Evolutionary conservation across 2,797 vertebrate species (phyloP), one percentile per base, ranked within the genome.

Genomic region (Syngnathus rostellatus): DNA sequence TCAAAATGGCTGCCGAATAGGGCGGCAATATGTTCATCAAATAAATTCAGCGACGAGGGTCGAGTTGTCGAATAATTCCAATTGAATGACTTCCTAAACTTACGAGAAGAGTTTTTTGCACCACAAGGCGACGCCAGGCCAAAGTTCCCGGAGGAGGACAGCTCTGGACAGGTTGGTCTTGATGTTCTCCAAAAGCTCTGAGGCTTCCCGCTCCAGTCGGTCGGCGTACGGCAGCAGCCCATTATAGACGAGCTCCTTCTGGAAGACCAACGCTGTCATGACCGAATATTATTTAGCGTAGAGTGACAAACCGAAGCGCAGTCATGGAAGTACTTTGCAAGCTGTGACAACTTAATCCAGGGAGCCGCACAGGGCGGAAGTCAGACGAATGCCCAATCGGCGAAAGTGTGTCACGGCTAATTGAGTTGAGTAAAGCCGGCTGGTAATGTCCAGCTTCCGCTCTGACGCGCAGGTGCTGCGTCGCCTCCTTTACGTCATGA

Each of bases 61-160:
- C 31, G 31, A 31, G 31, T 4, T 31, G 31, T 31, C 31, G 31
- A 31, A 31, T 31, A 31, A 3, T 31, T 31, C 31, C 3, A 31
- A 31, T 31, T 31, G 3, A 31, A 10, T 41, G 41, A 43, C 41
- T 43, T 12, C 1, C 6, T 54, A 1, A 62, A 94, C 94, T 98
- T 89, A 97, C 94, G 93, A 94, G 82, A 93, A 94, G 67, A 98
- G 95, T 81, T 95, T 96, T 82, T 92, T 89, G 72, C 90, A 92
- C 95, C 96, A 96, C 89, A 97, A 95, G 55, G 94, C 88, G 68
- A 93, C 92, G 39, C 95, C 96, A 48, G 96, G 96, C 95, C 95
- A 98, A 68, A 98, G 90, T 87, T 98, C 96, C 54, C 92, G 86
- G 16, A 98, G 90, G 76, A 93, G 92, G 64, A 98, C 93, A 0